Base-by-base conservation (phyloP, 2,888 invertebrate genomes). In the Mythimna lalbum region DNA sequence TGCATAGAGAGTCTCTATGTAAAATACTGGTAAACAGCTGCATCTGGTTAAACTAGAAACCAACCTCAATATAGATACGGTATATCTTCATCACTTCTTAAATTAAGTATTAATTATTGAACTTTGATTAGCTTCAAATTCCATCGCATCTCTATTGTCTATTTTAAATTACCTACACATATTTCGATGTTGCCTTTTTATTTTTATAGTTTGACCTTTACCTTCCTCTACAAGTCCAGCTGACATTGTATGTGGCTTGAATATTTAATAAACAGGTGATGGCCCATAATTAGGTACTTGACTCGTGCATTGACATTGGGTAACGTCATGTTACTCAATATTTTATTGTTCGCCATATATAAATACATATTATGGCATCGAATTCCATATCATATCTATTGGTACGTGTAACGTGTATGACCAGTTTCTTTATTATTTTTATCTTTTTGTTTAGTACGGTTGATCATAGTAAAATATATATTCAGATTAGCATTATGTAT, bases 311-410 rank as follows among this genome's bases (percentile, higher is more conserved):
- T 82, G 84, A 85, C 89, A 86, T 89, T 90, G 88, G 56, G 76
- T 53, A 73, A 88, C 87, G 89, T 88, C 85, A 77, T 65, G 82
- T 79, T 81, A 64, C 79, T 50, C 63, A 82, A 78, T n/a, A n/a
- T n/a, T n/a, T 73, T 78, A 78, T 67, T 57, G 33, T 36, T 17
- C 36, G 19, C 57, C 74, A 52, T 69, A 56, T 69, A 43, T 36
- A 3, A 19, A 43, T 43, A 19, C 21, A 47, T 77, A 43, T 47
- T 49, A 72, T 55, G 33, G 56, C 50, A 52, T 63, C 55, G 33
- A 47, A 53, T 53, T 57, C 50, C 50, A 52, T 53, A 7, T 12
- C 49, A 27, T n/a, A 62, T 4, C 14, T 10, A 17, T 39, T 1
- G 7, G 27, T 55, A 43, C 49, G 21, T 31, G 49, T 36, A 9